Evolutionary conservation across 2,113 vertebrate genomes (phyloP).

Genomic region (Chunga burmeisteri): DNA sequence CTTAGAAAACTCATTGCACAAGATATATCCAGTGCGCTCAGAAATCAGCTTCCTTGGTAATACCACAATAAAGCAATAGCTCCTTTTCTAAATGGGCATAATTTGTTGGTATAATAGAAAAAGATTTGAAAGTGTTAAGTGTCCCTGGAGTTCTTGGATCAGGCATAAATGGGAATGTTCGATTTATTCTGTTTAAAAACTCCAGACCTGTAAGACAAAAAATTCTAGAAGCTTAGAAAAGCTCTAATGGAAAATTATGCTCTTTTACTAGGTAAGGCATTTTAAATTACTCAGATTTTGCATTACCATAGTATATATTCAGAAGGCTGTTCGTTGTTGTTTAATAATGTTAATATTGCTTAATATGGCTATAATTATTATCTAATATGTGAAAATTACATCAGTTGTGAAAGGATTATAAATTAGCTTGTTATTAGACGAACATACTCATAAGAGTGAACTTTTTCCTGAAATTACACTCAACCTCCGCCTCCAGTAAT

Average conservation of each 20-base stretch:
- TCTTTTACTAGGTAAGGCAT: neutral
- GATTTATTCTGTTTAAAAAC: neutral
- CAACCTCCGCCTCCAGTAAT: neutral
- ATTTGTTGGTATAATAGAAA: neutral
- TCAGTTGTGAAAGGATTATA: neutral
- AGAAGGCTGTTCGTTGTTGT: neutral
- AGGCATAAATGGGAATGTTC: neutral
- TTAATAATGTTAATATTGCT: slow-evolving; percentile 47
- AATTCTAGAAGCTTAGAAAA: neutral
- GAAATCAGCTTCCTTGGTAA: neutral
- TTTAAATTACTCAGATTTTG: slow-evolving; percentile 1
- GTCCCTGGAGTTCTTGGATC: neutral
- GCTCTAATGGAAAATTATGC: neutral
- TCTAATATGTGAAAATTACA: slow-evolving; percentile 23
- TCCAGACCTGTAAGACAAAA: neutral
- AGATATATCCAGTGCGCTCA: neutral
- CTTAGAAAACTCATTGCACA: neutral
- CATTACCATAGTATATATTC: neutral
- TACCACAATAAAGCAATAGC: neutral
- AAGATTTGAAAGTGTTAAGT: neutral
- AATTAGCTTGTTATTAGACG: slow-evolving; percentile 20
- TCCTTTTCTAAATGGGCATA: slow-evolving; percentile 27
- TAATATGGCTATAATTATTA: slow-evolving; percentile 39
- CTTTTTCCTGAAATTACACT: neutral
- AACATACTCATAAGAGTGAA: neutral